A percentile compares a stretch with the other conserved stretches of the same genome.
Conservation (phyloP, 2,888 invertebrate species). For the Matsumyia berberina region DNA sequence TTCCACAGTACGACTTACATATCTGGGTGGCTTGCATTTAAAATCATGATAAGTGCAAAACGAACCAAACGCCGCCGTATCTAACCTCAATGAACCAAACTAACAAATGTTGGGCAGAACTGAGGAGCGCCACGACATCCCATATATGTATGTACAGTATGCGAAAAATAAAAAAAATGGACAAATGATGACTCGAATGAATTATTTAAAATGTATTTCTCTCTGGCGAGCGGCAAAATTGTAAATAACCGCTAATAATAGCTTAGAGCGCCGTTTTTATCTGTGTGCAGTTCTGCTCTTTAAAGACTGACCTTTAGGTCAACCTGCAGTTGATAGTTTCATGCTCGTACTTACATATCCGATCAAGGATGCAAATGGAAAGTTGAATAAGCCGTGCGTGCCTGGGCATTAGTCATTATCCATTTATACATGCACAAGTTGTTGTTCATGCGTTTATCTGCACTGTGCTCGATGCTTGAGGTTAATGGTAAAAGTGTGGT, state of each 20-base stretch:
- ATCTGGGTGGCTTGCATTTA: conserved; percentile 37
- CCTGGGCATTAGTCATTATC: conserved; percentile 29
- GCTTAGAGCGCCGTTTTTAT: conserved; percentile 4
- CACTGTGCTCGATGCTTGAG: conserved; percentile 9
- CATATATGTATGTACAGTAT: conserved; percentile 19
- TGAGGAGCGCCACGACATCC: conserved; percentile 47
- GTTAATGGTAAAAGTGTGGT: conserved; percentile 44
- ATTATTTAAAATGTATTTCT: conserved; percentile 43
- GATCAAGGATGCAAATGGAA: conserved; percentile 47
- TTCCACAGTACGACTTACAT: not conserved
- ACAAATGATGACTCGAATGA: conserved; percentile 53
- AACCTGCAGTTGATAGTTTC: conserved; percentile 31
- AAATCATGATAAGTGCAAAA: conserved; percentile 35
- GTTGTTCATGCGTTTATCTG: not conserved
- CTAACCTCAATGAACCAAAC: conserved; percentile 45
- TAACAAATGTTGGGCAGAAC: conserved; percentile 21
- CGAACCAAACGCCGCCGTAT: not conserved
- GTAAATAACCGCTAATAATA: conserved; percentile 47
- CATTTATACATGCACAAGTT: not conserved
- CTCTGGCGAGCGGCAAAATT: conserved; percentile 12
- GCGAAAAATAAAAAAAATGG: conserved; percentile 3
- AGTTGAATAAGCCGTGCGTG: conserved; percentile 46
- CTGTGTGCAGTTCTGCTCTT: conserved; percentile 28
- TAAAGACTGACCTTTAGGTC: conserved; percentile 55
- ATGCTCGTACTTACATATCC: conserved; percentile 5